phyloP scores from a whole-genome alignment of 2,797 vertebrate species.

The Bradypodion pumilum region DNA sequence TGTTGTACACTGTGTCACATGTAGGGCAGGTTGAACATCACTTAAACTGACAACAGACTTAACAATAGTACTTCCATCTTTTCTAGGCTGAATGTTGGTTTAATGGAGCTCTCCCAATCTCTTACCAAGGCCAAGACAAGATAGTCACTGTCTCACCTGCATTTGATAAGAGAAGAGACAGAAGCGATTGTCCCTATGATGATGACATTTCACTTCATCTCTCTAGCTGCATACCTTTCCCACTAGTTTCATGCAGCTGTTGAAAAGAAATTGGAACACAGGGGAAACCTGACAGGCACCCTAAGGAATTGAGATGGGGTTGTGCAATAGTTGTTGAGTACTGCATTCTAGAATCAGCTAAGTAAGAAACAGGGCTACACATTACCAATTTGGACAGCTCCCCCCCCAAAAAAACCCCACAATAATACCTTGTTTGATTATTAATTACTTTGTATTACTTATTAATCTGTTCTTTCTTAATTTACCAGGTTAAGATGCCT shows the following conservation, averaged over 20 bases:
- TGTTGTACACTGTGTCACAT: no score
- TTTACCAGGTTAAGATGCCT: not conserved
- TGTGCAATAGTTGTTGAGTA: no score
- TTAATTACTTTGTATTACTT: not conserved
- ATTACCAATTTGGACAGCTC: not conserved
- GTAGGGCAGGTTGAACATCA: no score
- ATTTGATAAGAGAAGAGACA: not conserved
- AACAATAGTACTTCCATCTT: no score
- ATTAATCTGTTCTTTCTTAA: not conserved
- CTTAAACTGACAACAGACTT: no score
- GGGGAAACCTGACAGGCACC: not conserved
- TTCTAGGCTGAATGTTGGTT: not conserved
- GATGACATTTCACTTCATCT: not conserved
- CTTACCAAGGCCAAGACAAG: not conserved
- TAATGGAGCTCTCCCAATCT: not conserved
- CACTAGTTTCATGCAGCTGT: not conserved
- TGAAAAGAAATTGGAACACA: not conserved
- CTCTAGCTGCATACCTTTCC: not conserved
- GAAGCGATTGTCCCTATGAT: not conserved
- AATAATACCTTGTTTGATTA: not conserved
- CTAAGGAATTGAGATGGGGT: not conserved
- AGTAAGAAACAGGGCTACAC: no score
- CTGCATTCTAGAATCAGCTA: no score
- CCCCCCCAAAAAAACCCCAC: not conserved
- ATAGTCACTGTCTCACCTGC: not conserved